A percentile compares a stretch with the other conserved stretches of the same genome.
Conservation (phyloP, 2,113 vertebrate genomes). For the Taurulus bubalis region DNA sequence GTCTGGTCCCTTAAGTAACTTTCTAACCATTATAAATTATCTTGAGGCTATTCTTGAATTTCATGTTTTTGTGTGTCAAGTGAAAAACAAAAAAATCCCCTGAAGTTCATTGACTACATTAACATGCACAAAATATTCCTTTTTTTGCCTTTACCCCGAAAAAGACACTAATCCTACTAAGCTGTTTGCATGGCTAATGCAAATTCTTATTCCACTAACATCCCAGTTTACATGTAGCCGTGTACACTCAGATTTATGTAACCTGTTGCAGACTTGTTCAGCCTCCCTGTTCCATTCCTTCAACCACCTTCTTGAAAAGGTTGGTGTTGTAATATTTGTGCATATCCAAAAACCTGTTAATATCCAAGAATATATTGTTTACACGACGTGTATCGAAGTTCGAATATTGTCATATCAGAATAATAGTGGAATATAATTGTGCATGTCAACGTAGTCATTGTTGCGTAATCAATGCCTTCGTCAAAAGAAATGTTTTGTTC, state of each 20-base stretch:
- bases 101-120: neutral
- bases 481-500: conserved; percentile 22
- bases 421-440: no score
- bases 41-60: neutral
- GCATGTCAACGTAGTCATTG: neutral
- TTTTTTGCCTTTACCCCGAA: neutral
- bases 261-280: no score
- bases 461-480: conserved; percentile 3
- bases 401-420: no score
- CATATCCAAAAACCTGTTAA: no score
- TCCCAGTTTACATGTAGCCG: no score
- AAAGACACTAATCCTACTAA: neutral
- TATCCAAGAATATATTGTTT: neutral
- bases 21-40: neutral
- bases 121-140: neutral
- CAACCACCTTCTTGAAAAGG: no score
- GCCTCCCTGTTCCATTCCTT: no score
- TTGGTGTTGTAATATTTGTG: no score
- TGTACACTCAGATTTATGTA: no score
- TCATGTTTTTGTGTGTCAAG: neutral
- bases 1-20: neutral
- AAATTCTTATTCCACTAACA: no score
- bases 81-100: neutral
- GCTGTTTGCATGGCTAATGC: no score
- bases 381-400: no score